phyloP scores from a whole-genome alignment of 2,797 vertebrate genomes.

The Hydrophis major region DNA sequence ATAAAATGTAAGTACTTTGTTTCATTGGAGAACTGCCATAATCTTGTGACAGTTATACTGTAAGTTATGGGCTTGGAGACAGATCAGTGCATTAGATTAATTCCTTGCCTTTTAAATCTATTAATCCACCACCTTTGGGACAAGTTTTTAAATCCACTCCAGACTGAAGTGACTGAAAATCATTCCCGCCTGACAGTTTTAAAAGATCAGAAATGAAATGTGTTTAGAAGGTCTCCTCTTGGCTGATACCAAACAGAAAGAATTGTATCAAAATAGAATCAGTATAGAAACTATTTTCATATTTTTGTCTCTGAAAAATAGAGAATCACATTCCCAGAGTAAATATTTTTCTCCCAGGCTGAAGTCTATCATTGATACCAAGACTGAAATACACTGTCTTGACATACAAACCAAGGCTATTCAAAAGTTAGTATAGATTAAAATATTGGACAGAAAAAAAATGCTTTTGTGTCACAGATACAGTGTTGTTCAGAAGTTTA shows the following conservation, averaged over 20 bases:
- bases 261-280: slow-evolving; percentile 32
- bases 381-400: neutral
- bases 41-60: slow-evolving; percentile 47
- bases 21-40: slow-evolving; percentile 60
- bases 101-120: slow-evolving; percentile 68
- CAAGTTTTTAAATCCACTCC: slow-evolving; percentile 65
- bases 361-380: neutral
- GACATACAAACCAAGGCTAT: neutral
- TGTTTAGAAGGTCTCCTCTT: slow-evolving; percentile 59
- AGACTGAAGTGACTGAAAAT: slow-evolving; percentile 69
- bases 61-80: slow-evolving; percentile 54
- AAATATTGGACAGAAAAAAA: slow-evolving; percentile 14
- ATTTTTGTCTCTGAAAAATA: neutral
- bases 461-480: neutral
- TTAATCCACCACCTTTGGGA: slow-evolving; percentile 66
- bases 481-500: neutral
- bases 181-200: slow-evolving; percentile 68
- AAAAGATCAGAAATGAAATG: slow-evolving; percentile 65
- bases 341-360: neutral
- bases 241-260: slow-evolving; percentile 29
- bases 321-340: neutral
- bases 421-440: neutral
- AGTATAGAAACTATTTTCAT: neutral
- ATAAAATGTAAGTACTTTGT: slow-evolving; percentile 29
- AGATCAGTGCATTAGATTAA: slow-evolving; percentile 62